Base-by-base conservation (phyloP, 2,888 invertebrate genomes). In the Sisyra nigra region DNA sequence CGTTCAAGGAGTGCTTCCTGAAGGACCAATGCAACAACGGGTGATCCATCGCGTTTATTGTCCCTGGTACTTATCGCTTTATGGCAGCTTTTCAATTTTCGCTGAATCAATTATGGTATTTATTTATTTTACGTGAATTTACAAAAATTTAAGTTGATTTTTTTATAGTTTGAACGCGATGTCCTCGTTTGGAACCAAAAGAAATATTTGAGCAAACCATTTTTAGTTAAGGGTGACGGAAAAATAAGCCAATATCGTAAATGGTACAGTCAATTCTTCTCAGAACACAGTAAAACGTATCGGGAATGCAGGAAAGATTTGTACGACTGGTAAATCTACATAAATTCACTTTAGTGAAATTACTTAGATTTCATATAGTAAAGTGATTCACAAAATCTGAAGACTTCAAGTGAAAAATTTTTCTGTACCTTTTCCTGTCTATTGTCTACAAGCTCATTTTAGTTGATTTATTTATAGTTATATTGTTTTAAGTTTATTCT, bases 241-340 rank as follows among this genome's bases (percentile, higher is more conserved):
- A 64, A 74, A 0, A 76, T 92, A 2, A 69, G 73, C n/a, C 67
- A 71, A 0, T 87, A 80, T 57, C 67, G 91, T 1, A 63, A 68
- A 11, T 92, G 91, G 92, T 92, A 75, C 57, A 68, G 72, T 1
- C 89, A 92, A 57, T 92, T 92, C 59, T 92, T 88, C 57, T 76
- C 81, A 0, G 69, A 75, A 32, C 72, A 80, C 46, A 87, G 86
- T 54, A 37, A 33, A 33, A 24, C 24, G 7, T 24, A 24, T 24
- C 24, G 7, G 7, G 24, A 24, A 24, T 24, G 24, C 24, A 3
- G 24, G 24, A 24, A 24, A 24, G 24, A 24, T 24, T 24, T 24
- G 7, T 24, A 24, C 24, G 24, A 24, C 24, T 24, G 24, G 24
- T 24, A 24, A 34, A n/a, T 2, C 13, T 3, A 32, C n/a, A 32